Evolutionary conservation across 2,113 vertebrate genomes (phyloP), one percentile per base, ranked within the genome.

Genomic region (Microtus richardsoni): DNA sequence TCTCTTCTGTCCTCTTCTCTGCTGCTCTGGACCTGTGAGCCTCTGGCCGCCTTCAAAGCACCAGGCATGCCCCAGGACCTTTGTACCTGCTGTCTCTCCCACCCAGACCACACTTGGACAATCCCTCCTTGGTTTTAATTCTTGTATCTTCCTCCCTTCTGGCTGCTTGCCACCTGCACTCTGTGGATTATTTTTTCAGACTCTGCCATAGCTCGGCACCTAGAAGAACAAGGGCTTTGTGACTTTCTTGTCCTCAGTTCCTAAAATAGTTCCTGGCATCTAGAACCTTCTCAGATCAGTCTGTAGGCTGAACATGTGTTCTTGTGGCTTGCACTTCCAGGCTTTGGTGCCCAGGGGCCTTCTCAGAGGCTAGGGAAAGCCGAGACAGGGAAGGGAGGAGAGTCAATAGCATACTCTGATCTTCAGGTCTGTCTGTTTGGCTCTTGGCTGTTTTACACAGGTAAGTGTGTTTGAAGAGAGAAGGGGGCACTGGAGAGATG

Each of bases 11-110:
- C 2, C 44, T 39, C 75, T 47, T 36, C 19, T 12, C 7, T 39
- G n/a, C 60, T 62, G 36, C 62, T 26, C 12, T 1, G 16, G 16
- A 12, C 30, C 14, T 19, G 0, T 0, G 1, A 3, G 5, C 60
- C 58, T 79, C 36, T 19, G 7, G 39, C 79, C 4, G 0, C 41
- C 80, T n/a, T 58, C 39, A 4, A 5, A 54, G 47, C 17, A 64
- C 4, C 5, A 11, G 0, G 2, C 74, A 54, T 41, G 80, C 66
- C 66, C 85, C 66, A 62, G 90, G 87, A 52, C 90, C 78, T 85
- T 78, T 66, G 93, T 11, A 33, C 47, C 70, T n/a, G 66, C 73
- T 1, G 1, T 13, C 36, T 26, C 41, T 66, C 41, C 58, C 26
- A 6, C 82, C 75, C 2, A 11, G 71, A 33, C 17, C 4, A 0